Percentiles rank a stretch among this genome's conserved stretches.
phyloP scores from a whole-genome alignment of 2,797 vertebrate genomes.

The Ptychobarbus kaznakovi region DNA sequence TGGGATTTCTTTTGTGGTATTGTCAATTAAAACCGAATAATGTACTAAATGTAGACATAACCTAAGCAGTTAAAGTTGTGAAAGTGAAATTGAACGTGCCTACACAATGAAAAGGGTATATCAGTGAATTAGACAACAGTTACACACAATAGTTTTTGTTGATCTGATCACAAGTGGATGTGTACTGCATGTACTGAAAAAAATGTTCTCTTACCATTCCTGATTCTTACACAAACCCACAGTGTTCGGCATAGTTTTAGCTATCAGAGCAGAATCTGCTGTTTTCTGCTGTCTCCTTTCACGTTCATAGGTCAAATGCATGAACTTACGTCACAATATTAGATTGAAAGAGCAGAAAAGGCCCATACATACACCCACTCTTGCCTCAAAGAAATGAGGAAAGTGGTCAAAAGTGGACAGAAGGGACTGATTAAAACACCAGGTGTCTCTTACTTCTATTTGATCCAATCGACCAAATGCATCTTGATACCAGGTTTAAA shows the following conservation, averaged over 20 bases:
- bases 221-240: not conserved
- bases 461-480: no score
- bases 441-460: not conserved
- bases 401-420: not conserved
- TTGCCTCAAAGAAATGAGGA: not conserved
- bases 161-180: no score
- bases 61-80: not conserved
- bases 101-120: no score
- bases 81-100: not conserved
- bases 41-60: not conserved
- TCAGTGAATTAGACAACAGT: no score
- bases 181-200: not conserved
- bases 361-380: not conserved
- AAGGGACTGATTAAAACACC: not conserved
- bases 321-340: not conserved
- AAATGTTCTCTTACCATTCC: not conserved
- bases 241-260: not conserved
- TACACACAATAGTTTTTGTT: no score
- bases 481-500: no score
- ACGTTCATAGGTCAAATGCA: not conserved
- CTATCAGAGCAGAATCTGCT: not conserved
- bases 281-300: not conserved
- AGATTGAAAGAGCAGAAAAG: not conserved
- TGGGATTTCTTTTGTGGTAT: not conserved
- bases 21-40: not conserved